phyloP scores from a whole-genome alignment of 2,113 vertebrate genomes.

The Sylvilagus bachmani region DNA sequence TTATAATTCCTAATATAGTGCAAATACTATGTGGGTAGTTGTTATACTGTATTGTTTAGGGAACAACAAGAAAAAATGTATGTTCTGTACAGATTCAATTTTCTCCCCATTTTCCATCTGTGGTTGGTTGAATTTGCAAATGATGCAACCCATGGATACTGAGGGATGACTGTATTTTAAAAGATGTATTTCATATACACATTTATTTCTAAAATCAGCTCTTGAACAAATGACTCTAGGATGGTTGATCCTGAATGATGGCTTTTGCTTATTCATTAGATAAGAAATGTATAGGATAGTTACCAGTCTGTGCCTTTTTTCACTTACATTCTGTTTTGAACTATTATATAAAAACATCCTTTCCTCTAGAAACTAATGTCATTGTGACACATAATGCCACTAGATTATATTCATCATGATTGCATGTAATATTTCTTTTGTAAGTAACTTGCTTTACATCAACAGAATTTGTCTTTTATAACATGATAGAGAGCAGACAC shows the following conservation, averaged over 20 bases:
- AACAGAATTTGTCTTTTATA: neutral
- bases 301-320: neutral
- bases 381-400: neutral
- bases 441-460: constrained; percentile 9
- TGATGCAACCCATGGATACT: no score
- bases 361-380: neutral
- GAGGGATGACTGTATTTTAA: neutral
- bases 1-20: no score
- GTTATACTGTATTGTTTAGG: no score
- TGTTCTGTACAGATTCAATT: no score
- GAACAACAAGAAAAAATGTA: no score
- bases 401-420: neutral
- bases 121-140: no score
- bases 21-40: no score
- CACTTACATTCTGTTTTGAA: constrained; percentile 9
- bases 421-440: neutral
- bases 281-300: neutral
- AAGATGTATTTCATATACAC: neutral
- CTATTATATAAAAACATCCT: constrained; percentile 7
- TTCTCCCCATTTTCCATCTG: no score
- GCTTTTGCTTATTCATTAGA: constrained; percentile 5
- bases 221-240: constrained; percentile 27
- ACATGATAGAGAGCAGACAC: neutral
- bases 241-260: neutral
- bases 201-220: constrained; percentile 45